Percentiles rank a stretch among this genome's conserved stretches.
These are phyloP conservation scores for Spheniscus humboldti DNA, from an alignment of 2,797 vertebrate genomes.

Conservation along the genomic window DNA sequence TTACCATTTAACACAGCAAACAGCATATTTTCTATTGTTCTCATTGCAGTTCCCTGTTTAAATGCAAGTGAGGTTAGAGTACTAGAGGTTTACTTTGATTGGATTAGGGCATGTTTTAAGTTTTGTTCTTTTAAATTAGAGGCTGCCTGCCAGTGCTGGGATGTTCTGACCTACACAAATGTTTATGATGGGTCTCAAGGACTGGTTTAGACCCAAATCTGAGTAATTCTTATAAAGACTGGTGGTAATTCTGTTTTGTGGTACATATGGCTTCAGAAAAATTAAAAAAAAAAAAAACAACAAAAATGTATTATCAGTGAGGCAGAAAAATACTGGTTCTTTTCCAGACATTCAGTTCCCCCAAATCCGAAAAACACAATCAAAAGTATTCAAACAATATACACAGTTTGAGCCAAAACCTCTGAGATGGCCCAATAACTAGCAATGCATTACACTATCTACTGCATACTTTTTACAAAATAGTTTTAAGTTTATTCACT, in stretches of 20 bases:
- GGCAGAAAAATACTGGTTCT: background rate
- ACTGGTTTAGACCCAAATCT: background rate
- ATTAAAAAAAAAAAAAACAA: too few species aligned
- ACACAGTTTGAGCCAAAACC: background rate
- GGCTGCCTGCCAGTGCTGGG: background rate
- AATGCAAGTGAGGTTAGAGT: background rate
- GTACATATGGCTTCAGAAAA: background rate
- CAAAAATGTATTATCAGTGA: background rate
- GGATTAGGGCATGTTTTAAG: background rate
- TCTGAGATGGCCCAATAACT: background rate
- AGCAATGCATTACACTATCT: background rate
- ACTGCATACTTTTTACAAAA: background rate
- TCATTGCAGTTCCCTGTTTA: background rate
- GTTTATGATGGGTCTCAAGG: background rate
- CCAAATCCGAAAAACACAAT: background rate
- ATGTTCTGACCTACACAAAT: background rate
- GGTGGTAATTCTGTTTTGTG: background rate
- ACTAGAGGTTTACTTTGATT: background rate
- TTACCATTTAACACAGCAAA: background rate
- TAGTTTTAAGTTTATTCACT: background rate
- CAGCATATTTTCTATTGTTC: background rate
- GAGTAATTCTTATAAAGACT: background rate
- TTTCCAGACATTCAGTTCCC: background rate
- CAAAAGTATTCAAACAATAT: background rate
- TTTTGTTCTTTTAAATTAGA: background rate